Conservation (phyloP, 2,113 vertebrate genomes). For the Euleptes europaea region DNA sequence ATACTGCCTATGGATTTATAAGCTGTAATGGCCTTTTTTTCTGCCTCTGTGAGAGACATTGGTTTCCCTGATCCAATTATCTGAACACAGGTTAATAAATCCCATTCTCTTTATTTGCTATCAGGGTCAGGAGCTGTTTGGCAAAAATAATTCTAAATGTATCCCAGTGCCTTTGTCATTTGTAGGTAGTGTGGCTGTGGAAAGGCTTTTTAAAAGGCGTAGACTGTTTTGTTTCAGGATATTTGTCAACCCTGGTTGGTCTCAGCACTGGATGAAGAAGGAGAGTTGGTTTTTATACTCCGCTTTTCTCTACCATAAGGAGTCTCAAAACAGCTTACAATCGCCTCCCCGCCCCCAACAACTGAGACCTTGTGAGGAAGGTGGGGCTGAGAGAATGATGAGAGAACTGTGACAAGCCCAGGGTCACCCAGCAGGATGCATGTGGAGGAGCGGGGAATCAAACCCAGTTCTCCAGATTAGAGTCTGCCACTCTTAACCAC, state of each 20-base stretch:
- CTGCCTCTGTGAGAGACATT: fast-evolving
- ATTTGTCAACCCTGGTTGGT: background rate
- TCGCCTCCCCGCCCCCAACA: too few species aligned
- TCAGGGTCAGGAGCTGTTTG: background rate
- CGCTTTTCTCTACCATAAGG: too few species aligned
- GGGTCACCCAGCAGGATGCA: too few species aligned
- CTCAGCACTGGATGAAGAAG: too few species aligned
- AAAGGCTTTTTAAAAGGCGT: background rate
- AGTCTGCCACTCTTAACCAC: too few species aligned
- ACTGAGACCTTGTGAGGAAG: too few species aligned
- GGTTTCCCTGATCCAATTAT: background rate
- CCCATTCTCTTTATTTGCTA: background rate
- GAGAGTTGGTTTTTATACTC: too few species aligned
- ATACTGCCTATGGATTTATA: background rate
- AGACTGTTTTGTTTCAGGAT: background rate
- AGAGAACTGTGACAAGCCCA: too few species aligned
- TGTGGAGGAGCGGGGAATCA: too few species aligned
- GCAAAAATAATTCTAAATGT: fast-evolving
- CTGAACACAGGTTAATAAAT: background rate
- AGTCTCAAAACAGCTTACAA: too few species aligned
- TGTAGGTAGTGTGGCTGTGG: background rate
- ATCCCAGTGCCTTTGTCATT: background rate
- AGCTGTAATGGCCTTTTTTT: background rate
- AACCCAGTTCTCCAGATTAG: too few species aligned
- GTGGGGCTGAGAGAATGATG: too few species aligned